Conservation (phyloP, 2,797 vertebrate genomes). For the Xiphophorus birchmanni region DNA sequence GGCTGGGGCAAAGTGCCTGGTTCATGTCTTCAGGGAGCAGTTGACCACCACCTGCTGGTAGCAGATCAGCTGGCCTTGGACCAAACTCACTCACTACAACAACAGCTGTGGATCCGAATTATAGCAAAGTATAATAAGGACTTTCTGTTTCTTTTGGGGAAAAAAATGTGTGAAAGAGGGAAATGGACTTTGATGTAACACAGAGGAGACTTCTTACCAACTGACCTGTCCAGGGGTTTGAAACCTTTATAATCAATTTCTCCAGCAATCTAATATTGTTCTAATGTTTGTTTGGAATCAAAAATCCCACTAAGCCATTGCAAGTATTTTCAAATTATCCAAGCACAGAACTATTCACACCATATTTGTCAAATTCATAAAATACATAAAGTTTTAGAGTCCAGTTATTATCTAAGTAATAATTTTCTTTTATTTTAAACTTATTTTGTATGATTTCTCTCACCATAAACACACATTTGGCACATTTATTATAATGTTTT, state of each 20-base stretch:
- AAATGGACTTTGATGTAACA: slow-evolving; percentile 26
- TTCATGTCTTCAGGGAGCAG: slow-evolving; percentile 64
- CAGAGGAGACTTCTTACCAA: slow-evolving; percentile 73
- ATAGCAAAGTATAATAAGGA: not conserved
- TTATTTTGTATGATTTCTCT: not conserved
- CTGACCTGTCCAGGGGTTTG: not conserved
- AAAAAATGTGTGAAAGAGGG: slow-evolving; percentile 1
- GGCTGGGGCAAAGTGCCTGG: slow-evolving; percentile 53
- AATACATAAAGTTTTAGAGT: not conserved
- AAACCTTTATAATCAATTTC: not conserved
- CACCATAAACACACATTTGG: not conserved
- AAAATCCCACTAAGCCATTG: not conserved
- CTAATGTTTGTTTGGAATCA: not conserved
- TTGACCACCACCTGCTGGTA: slow-evolving; percentile 78
- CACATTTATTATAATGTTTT: not conserved
- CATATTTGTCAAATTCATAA: not conserved
- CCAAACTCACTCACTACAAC: slow-evolving; percentile 20
- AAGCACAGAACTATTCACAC: not conserved
- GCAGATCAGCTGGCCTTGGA: slow-evolving; percentile 51
- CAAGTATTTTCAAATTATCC: not conserved
- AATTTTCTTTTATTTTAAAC: not conserved
- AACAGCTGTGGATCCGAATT: not conserved
- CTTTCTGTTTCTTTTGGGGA: not conserved
- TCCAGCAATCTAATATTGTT: not conserved
- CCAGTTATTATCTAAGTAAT: not conserved